Evolutionary conservation across 2,888 invertebrate genomes (phyloP).

Genomic region (Polyommatus icarus): DNA sequence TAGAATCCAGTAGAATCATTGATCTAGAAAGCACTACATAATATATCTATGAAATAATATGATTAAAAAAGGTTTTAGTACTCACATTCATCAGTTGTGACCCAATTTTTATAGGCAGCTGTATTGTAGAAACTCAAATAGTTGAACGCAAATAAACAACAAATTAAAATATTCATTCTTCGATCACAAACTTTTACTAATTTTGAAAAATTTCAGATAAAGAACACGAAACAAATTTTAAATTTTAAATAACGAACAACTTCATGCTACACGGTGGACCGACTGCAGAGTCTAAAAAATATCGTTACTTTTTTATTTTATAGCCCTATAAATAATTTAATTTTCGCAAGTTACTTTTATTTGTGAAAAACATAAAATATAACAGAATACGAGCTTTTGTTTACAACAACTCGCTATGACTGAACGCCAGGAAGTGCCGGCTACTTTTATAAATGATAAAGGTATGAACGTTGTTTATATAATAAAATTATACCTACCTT

Average conservation of each 20-base stretch:
- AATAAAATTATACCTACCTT: conserved; percentile 15
- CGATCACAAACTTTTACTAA: background rate
- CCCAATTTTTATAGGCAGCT: conserved; percentile 44
- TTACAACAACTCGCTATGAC: background rate
- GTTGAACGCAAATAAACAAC: conserved; percentile 21
- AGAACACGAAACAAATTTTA: background rate
- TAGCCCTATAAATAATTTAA: background rate
- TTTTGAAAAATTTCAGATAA: background rate
- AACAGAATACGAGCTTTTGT: conserved; percentile 6
- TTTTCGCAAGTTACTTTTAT: background rate
- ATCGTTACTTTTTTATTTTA: conserved; percentile 13
- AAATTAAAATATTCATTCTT: background rate
- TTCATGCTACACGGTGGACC: background rate
- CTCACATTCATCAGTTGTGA: conserved; percentile 69
- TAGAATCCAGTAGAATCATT: no score
- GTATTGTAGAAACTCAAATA: conserved; percentile 35
- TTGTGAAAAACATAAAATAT: background rate
- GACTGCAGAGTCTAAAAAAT: background rate
- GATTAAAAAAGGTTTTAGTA: conserved; percentile 30
- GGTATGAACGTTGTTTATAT: background rate
- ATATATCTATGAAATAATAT: background rate
- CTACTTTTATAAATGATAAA: conserved; percentile 29
- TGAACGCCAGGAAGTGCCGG: conserved; percentile 18
- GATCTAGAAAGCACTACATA: background rate
- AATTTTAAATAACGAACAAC: conserved; percentile 7